Evolutionary conservation across 2,888 invertebrate species (phyloP).

Genomic region (Xestia sexstrigata): DNA sequence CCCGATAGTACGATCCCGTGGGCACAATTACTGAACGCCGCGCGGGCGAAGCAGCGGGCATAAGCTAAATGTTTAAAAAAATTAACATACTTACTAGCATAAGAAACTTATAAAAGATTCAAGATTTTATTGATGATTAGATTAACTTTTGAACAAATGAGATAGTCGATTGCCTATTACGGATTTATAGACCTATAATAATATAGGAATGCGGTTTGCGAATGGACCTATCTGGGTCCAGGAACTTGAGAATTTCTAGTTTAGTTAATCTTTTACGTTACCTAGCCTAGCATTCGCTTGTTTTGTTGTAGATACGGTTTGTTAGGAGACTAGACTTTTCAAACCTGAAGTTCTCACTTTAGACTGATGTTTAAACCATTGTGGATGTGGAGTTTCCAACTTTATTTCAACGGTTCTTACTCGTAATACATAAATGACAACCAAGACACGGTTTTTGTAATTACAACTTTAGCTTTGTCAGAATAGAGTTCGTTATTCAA

Average conservation of each 20-base stretch:
- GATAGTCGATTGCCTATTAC: background rate
- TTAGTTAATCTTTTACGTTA: slow-evolving; percentile 5
- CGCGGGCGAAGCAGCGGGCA: too few relatives aligned
- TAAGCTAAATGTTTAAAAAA: too few relatives aligned
- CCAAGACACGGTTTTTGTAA: background rate
- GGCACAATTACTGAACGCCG: too few relatives aligned
- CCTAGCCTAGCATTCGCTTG: background rate
- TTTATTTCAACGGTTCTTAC: background rate
- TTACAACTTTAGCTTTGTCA: background rate
- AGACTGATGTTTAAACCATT: background rate
- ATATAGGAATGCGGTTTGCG: slow-evolving; percentile 7
- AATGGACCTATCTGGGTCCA: background rate
- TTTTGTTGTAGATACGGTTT: background rate
- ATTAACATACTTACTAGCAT: too few relatives aligned
- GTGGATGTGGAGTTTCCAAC: background rate
- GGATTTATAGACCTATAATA: background rate
- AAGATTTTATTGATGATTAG: too few relatives aligned
- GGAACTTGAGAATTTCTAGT: background rate
- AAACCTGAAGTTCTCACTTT: background rate
- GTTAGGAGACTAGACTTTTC: background rate
- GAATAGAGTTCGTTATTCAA: background rate
- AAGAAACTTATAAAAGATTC: background rate
- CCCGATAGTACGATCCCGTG: too few relatives aligned
- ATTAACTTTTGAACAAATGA: too few relatives aligned
- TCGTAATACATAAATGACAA: background rate